Conservation (phyloP, 92 coral and sea anemone genomes). For the Diadumene lineata region DNA sequence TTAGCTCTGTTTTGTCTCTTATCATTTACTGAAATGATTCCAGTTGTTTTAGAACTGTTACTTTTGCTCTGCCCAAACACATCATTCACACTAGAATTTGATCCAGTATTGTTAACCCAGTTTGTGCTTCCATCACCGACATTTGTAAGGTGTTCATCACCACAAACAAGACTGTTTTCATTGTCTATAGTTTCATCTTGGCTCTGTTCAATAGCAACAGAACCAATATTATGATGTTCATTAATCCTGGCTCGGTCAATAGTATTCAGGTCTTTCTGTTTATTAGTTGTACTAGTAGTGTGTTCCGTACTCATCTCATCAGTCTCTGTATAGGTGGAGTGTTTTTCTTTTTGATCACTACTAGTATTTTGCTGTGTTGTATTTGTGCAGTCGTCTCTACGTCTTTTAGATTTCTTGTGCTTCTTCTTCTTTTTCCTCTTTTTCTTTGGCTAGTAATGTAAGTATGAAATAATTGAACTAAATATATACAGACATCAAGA, state of each 20-base stretch:
- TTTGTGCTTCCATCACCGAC: too few relatives aligned
- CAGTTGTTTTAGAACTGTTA: too few relatives aligned
- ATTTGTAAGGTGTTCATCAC: neutral
- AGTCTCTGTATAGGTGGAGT: neutral
- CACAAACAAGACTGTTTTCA: neutral
- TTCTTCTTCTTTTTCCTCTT: neutral
- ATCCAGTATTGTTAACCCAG: too few relatives aligned
- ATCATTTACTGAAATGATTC: too few relatives aligned
- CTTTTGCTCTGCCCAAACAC: too few relatives aligned
- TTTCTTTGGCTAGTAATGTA: neutral
- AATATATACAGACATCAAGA: too few relatives aligned
- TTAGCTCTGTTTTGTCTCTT: too few relatives aligned
- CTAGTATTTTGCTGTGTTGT: neutral
- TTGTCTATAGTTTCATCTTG: neutral
- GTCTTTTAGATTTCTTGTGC: neutral
- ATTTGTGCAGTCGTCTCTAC: neutral
- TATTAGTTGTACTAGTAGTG: neutral
- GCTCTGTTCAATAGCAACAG: neutral
- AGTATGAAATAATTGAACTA: too few relatives aligned
- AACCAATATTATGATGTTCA: neutral
- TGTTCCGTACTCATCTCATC: neutral
- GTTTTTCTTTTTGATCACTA: neutral
- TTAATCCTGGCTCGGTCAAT: too few relatives aligned
- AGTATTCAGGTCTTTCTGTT: too few relatives aligned
- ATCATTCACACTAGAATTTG: too few relatives aligned